Evolutionary conservation across 1,140 invertebrate species (phyloP), one percentile per base, ranked within the genome.

Genomic region (Metopolophium dirhodum): DNA sequence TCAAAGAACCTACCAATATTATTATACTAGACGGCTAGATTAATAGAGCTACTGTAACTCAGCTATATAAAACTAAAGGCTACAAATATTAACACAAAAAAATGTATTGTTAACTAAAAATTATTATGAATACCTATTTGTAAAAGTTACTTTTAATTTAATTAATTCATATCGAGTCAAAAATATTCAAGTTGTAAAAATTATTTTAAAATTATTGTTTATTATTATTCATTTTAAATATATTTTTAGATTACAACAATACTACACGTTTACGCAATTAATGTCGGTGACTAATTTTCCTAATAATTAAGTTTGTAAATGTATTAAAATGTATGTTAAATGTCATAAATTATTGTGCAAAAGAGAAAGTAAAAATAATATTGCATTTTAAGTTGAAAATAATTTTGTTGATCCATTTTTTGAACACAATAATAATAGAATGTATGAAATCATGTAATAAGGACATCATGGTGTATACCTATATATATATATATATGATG

Each of bases 291-390:
- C 26, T 35, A 49, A 87, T 87, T 87, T 8, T 20, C 8, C 30
- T n/a, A 87, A 7, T 87, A 51, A 87, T 49, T 87, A 35, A 35
- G 86, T 87, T 49, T 8, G 30, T 49, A 87, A 51, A 87, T 49
- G 14, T n/a, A 87, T 87, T 51, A 14, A 77, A 77, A 77, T 77
- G 6, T 35, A 49, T 87, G 47, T 49, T 51, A 87, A 49, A 47
- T 87, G 45, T 87, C n/a, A 85, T 26, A 41, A 45, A 85, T 26
- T 23, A 41, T 41, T 85, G 37, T 41, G n/a, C 57, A 89, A 89
- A 57, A 89, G 87, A 57, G 87, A 89, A 89, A 89, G 87, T 57
- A 89, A 23, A 89, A 54, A 57, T 89, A 88, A 54, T 57, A 89
- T 54, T 37, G 35, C 49, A 26, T 89, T 89, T 89, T 26, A 57